phyloP scores from a whole-genome alignment of 2,797 vertebrate genomes.

The Urosaurus nigricauda region DNA sequence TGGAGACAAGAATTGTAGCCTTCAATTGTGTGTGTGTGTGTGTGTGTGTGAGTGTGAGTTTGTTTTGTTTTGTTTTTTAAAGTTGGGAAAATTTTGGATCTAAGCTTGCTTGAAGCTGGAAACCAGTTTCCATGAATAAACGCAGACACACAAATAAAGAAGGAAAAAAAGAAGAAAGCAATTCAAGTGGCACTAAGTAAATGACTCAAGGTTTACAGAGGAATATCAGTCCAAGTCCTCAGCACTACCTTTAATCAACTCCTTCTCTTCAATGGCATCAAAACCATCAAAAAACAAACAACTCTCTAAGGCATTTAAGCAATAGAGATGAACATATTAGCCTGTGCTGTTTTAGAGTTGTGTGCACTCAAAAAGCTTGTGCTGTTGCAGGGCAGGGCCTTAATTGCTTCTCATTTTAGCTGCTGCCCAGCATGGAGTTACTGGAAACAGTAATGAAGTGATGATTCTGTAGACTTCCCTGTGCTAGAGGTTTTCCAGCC shows the following conservation, averaged over 20 bases:
- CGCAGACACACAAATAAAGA: conserved; percentile 17
- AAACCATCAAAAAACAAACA: background rate
- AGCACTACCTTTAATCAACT: background rate
- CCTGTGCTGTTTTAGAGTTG: background rate
- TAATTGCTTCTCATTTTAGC: conserved; percentile 60
- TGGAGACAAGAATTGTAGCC: background rate
- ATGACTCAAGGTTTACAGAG: background rate
- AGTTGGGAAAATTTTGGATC: background rate
- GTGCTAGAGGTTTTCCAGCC: conserved; percentile 66
- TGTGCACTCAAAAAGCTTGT: background rate
- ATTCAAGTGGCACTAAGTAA: background rate
- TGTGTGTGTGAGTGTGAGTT: too few species aligned
- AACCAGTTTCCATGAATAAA: conserved; percentile 41
- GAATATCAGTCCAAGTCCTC: background rate
- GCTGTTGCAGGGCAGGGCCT: conserved; percentile 52
- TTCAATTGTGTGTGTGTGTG: background rate
- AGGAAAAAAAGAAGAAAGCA: conserved; percentile 6
- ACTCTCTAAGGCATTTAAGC: conserved; percentile 6
- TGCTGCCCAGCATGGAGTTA: conserved; percentile 64
- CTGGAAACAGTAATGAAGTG: conserved; percentile 62
- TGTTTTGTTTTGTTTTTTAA: background rate
- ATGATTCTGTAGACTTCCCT: conserved; percentile 57
- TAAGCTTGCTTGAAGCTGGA: background rate
- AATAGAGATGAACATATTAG: conserved; percentile 28
- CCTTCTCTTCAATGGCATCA: too few species aligned